Evolutionary conservation across 2,113 vertebrate species (phyloP), one percentile per base, ranked within the genome.

Genomic region (Urocynchramus pylzowi): DNA sequence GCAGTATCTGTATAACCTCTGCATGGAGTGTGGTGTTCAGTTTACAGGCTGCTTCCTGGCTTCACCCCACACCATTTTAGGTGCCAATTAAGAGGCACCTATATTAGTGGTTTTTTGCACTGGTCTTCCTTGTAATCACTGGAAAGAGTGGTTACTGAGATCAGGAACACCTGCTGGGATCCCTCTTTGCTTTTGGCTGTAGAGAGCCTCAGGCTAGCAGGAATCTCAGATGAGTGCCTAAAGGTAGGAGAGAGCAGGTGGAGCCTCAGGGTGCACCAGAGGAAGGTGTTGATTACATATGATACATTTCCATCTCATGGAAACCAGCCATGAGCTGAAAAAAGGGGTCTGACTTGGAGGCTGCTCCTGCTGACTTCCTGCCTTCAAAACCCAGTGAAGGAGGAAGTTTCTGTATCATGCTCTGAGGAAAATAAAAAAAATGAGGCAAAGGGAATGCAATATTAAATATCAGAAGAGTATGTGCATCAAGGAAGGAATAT

Each of bases 1-100:
- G 2, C 5, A 30, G 9, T 12, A 13, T 26, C 18, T 39, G 0
- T 11, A 9, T 2, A 65, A 17, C 3, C 27, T 44, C 18, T 63
- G 18, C 19, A 24, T 27, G 20, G 27, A 93, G 35, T 26, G 63
- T 30, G 18, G 9, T 26, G 28, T 16, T 28, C 47, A 31, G 9
- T 17, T 60, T 65, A 16, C 6, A 12, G 23, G 20, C 5, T 61
- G 7, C n/a, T 56, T 28, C 31, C 21, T 52, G 27, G 5, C 16
- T 77, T 70, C 31, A 37, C 10, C 7, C 14, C 9, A 41, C 13
- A 5, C 79, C 22, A 45, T n/a, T 81, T 65, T 49, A 65, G 15
- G 10, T n/a, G n/a, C n/a, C 20, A 77, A 74, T 22, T 44, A 44
- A 65, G 37, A 69, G 27, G 3, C 17, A 60, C 17, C 41, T 37